Evolutionary conservation across 1,140 invertebrate genomes (phyloP).

Genomic region (Panagrolaimus sp.): DNA sequence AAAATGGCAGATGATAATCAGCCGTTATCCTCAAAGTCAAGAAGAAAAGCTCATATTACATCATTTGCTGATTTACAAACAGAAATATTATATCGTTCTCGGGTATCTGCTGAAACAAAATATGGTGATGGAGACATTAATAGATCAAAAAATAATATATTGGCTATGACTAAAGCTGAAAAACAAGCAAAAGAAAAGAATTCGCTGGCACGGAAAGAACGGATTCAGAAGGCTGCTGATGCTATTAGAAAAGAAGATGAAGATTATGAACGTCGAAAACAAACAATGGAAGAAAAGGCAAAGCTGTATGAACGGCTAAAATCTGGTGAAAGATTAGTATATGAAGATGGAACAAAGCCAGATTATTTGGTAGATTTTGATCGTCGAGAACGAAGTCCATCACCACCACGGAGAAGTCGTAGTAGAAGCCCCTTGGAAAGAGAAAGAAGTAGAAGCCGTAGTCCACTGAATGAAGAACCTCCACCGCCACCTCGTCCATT

Average conservation of each 20-base stretch:
- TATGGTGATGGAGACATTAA: neutral
- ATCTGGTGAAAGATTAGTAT: neutral
- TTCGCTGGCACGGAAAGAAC: neutral
- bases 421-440: neutral
- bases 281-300: constrained; percentile 1
- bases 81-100: too few species aligned
- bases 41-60: too few species aligned
- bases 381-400: neutral
- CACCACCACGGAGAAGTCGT: neutral
- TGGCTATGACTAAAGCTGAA: neutral
- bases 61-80: too few species aligned
- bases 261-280: neutral
- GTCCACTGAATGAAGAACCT: neutral
- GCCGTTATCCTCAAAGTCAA: too few species aligned
- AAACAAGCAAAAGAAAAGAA: neutral
- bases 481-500: neutral
- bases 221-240: neutral
- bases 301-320: constrained; percentile 1
- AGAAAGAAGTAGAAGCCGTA: neutral
- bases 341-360: neutral
- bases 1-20: too few species aligned
- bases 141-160: neutral
- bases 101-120: too few species aligned
- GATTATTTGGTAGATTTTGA: constrained; percentile 5
- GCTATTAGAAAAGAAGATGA: neutral